These are phyloP conservation scores for Ischnus inquisitorius DNA, from an alignment of 2,888 invertebrate genomes.

Conservation along the genomic window DNA sequence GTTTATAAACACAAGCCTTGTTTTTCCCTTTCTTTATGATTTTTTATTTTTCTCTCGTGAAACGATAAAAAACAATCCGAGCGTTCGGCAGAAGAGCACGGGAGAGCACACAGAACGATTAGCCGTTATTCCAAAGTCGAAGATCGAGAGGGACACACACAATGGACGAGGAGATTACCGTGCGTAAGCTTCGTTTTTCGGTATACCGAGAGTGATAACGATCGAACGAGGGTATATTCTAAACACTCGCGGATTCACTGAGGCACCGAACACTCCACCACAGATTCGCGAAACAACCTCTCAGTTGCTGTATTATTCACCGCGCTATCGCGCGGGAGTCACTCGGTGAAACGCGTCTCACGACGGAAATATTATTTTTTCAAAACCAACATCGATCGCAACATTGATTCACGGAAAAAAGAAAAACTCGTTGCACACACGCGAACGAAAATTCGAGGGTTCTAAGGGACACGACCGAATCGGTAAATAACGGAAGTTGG, in stretches of 20 bases:
- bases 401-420: background rate
- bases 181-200: background rate
- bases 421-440: background rate
- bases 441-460: constrained; percentile 1
- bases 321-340: constrained; percentile 5
- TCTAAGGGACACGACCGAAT: background rate
- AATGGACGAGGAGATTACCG: background rate
- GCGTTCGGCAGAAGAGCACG: background rate
- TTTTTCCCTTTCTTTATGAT: background rate
- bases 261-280: constrained; percentile 9
- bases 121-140: constrained; percentile 19
- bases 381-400: too few species aligned
- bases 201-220: background rate
- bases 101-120: background rate
- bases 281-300: background rate
- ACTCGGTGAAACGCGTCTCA: background rate
- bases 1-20: background rate
- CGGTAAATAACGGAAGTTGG: background rate
- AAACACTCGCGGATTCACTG: background rate
- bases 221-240: background rate
- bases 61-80: background rate
- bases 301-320: background rate
- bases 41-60: too few species aligned
- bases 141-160: background rate
- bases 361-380: too few species aligned